These are phyloP conservation scores for Boulengerochromis microlepis DNA, from an alignment of 2,113 vertebrate genomes.

Conservation along the genomic window DNA sequence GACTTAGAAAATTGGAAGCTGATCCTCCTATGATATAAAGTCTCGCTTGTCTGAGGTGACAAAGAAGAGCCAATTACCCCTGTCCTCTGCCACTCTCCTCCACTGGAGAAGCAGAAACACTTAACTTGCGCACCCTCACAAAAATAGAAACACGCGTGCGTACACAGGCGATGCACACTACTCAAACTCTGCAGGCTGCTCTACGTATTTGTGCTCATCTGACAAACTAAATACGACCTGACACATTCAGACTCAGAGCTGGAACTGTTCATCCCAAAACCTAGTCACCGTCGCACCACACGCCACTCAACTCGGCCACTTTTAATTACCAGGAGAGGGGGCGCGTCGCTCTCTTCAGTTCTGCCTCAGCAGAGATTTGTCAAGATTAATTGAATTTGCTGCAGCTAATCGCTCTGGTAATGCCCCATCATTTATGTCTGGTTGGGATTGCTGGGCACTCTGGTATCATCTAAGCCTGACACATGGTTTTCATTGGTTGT, in stretches of 20 bases:
- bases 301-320: constrained; percentile 60
- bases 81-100: constrained; percentile 44
- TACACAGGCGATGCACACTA: not conserved
- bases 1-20: constrained; percentile 59
- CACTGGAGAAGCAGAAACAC: not conserved
- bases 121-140: not conserved
- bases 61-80: constrained; percentile 65
- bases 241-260: constrained; percentile 51
- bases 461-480: constrained; percentile 24
- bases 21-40: constrained; percentile 61
- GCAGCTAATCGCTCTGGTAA: constrained; percentile 69
- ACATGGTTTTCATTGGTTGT: constrained; percentile 16
- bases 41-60: constrained; percentile 56
- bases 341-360: constrained; percentile 50
- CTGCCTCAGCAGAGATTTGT: constrained; percentile 76
- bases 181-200: not conserved
- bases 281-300: constrained; percentile 38
- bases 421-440: constrained; percentile 66
- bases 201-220: constrained; percentile 17
- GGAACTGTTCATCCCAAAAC: constrained; percentile 49
- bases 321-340: constrained; percentile 75
- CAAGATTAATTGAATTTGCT: constrained; percentile 78
- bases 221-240: constrained; percentile 58
- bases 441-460: constrained; percentile 36
- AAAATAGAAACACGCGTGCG: not conserved